Percentiles rank a stretch among this genome's conserved stretches.
phyloP scores from a whole-genome alignment of 2,113 vertebrate genomes.

The Rynchops niger region DNA sequence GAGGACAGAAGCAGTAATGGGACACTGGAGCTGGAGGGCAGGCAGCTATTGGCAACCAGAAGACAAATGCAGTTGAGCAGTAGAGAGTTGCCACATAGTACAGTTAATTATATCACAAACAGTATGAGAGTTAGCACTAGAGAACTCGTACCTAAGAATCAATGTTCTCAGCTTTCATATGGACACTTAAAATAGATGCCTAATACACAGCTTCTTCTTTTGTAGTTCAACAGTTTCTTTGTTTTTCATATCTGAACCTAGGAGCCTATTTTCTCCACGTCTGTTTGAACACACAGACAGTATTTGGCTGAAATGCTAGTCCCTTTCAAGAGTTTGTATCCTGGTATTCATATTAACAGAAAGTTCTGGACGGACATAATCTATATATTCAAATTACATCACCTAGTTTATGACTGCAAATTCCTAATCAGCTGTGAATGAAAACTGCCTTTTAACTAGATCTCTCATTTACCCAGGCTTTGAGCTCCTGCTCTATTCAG shows the following conservation, averaged over 20 bases:
- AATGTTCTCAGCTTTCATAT: not conserved
- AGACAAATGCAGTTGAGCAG: not conserved
- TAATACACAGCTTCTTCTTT: not conserved
- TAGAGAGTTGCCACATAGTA: not conserved
- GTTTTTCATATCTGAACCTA: not conserved
- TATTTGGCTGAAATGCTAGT: not conserved
- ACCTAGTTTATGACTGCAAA: not conserved
- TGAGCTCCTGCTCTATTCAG: not conserved
- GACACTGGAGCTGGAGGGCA: not conserved
- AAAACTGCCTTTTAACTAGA: not conserved
- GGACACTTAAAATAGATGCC: not conserved
- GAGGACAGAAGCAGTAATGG: not conserved
- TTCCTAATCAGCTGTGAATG: not conserved
- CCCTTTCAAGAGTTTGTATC: not conserved
- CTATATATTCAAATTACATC: not conserved
- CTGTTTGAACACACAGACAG: not conserved
- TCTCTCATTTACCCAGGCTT: not conserved
- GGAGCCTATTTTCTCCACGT: not conserved
- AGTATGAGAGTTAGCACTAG: not conserved
- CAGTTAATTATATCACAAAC: not conserved
- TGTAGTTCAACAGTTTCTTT: not conserved
- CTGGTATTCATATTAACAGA: not conserved
- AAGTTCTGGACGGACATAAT: not conserved
- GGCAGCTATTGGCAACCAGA: not conserved
- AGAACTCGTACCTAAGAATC: not conserved